These are phyloP conservation scores for Pterocles burchelli DNA, from an alignment of 2,113 vertebrate species.

Conservation along the genomic window DNA sequence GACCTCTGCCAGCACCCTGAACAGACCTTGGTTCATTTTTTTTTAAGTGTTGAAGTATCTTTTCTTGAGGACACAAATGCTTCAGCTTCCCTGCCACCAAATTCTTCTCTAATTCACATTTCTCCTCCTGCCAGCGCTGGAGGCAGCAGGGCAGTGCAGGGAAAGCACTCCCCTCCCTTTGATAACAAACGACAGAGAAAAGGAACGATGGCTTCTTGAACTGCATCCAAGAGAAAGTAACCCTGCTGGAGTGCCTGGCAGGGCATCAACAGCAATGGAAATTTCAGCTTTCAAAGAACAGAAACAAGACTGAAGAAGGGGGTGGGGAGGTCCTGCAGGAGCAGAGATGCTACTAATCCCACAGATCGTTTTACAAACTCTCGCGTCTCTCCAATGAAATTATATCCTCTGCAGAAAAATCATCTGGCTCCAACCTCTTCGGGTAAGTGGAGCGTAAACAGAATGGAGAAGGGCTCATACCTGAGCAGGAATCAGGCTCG, in stretches of 20 bases:
- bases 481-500: background rate
- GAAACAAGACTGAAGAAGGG: background rate
- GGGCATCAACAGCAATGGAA: slow-evolving; percentile 59
- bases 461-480: background rate
- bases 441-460: background rate
- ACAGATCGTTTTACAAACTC: background rate
- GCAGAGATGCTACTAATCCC: background rate
- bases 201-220: slow-evolving; percentile 66
- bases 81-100: background rate
- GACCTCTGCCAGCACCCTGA: background rate
- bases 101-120: background rate
- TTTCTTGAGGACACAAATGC: background rate
- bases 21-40: background rate
- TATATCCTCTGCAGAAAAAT: slow-evolving; percentile 19
- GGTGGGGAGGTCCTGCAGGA: background rate
- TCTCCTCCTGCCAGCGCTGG: background rate
- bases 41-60: background rate
- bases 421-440: background rate
- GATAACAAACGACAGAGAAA: slow-evolving; percentile 55
- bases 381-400: background rate
- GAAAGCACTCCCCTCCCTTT: slow-evolving; percentile 44
- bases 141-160: background rate
- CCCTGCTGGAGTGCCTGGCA: slow-evolving; percentile 66
- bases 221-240: slow-evolving; percentile 68
- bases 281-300: slow-evolving; percentile 68